Evolutionary conservation across 2,888 invertebrate species (phyloP).

Genomic region (Andricus curvator): DNA sequence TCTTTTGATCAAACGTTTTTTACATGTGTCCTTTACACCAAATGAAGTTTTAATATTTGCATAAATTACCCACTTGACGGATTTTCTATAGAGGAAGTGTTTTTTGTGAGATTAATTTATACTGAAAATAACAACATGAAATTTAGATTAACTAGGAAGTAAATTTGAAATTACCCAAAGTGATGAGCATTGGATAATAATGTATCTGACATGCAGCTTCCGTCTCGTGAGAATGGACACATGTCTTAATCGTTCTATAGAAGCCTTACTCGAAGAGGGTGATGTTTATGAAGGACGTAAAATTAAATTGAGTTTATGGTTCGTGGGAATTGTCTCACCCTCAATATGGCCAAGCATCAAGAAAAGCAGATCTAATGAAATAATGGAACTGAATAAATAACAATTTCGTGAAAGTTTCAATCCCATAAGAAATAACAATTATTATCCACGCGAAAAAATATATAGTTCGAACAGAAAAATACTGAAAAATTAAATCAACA

Average conservation of each 20-base stretch:
- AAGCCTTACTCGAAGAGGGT: background rate
- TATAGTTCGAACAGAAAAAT: too few species aligned
- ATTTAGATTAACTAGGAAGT: background rate
- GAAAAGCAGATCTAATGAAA: background rate
- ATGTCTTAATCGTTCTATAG: background rate
- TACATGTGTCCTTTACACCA: too few species aligned
- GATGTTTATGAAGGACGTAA: background rate
- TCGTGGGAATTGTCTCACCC: background rate
- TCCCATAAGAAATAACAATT: background rate
- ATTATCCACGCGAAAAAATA: too few species aligned
- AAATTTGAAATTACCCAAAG: background rate
- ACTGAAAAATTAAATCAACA: too few species aligned
- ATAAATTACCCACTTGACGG: background rate
- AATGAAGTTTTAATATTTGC: background rate
- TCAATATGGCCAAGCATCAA: background rate
- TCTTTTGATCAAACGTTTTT: too few species aligned
- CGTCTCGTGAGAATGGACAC: background rate
- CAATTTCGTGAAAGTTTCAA: background rate
- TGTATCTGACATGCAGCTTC: conserved; percentile 24
- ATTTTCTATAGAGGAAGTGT: background rate
- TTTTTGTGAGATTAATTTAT: background rate
- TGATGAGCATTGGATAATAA: background rate
- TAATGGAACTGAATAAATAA: background rate
- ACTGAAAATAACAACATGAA: background rate
- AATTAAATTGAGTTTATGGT: conserved; percentile 9